These are phyloP conservation scores for Drosophila lowei DNA, from an alignment of 1,140 invertebrate genomes.

Conservation along the genomic window DNA sequence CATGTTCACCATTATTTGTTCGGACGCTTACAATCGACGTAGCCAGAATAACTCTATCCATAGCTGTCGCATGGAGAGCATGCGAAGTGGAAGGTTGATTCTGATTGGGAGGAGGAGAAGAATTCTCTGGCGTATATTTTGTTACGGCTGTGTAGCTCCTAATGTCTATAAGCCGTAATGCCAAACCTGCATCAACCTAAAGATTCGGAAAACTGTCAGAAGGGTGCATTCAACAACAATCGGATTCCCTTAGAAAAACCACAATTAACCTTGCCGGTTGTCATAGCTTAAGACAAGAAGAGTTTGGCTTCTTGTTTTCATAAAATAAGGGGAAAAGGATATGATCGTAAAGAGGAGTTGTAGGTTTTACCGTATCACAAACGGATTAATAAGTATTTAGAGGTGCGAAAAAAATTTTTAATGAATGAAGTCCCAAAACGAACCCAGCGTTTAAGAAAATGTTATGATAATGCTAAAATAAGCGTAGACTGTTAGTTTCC, in stretches of 20 bases:
- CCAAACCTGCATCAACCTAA: not conserved
- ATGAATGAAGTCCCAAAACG: not conserved
- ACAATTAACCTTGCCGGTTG: not conserved
- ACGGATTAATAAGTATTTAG: not conserved
- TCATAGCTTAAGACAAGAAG: not conserved
- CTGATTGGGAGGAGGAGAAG: too few relatives aligned
- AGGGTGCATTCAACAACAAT: not conserved
- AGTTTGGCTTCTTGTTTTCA: not conserved
- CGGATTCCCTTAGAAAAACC: constrained; percentile 1
- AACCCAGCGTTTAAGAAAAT: not conserved
- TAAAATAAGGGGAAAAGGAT: not conserved
- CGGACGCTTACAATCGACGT: too few relatives aligned
- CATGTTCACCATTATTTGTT: too few relatives aligned
- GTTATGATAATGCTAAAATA: not conserved
- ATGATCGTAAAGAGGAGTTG: not conserved
- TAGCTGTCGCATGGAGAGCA: too few relatives aligned
- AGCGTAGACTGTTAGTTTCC: not conserved
- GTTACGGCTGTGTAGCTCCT: not conserved
- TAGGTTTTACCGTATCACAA: not conserved
- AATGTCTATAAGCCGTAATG: constrained; percentile 23
- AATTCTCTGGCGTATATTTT: not conserved
- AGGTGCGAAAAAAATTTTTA: constrained; percentile 1
- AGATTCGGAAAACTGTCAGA: constrained; percentile 8
- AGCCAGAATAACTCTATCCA: too few relatives aligned
- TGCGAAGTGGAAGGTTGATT: too few relatives aligned